phyloP scores from a whole-genome alignment of 1,140 invertebrate species.

The Drosophila arizonae region DNA sequence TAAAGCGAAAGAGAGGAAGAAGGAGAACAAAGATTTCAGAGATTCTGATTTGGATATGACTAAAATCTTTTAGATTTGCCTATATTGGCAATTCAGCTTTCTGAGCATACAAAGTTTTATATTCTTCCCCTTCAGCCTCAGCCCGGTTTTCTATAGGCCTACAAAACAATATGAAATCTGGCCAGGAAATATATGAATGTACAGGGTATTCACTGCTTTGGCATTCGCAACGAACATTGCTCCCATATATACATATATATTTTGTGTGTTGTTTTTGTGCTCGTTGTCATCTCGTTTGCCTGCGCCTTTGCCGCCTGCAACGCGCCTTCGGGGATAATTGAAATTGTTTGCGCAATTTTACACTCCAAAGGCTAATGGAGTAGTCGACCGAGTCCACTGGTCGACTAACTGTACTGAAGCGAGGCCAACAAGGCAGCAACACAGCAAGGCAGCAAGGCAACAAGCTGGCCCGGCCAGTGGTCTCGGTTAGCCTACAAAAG shows the following conservation, averaged over 20 bases:
- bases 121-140: no score
- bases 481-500: conserved; percentile 49
- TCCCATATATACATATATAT: neutral
- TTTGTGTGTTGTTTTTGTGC: conserved; percentile 19
- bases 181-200: no score
- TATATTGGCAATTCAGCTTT: no score
- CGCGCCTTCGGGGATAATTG: conserved; percentile 78
- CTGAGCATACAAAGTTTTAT: no score
- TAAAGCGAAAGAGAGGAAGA: no score
- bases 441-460: conserved; percentile 24
- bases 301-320: conserved; percentile 53
- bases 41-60: no score
- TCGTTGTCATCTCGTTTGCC: conserved; percentile 46
- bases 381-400: conserved; percentile 76
- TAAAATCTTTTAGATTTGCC: no score
- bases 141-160: no score
- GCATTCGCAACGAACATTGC: neutral
- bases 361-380: conserved; percentile 82
- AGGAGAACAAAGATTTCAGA: no score
- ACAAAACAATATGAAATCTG: no score
- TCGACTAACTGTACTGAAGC: conserved; percentile 60
- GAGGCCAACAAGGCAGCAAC: conserved; percentile 22
- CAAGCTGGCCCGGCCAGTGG: conserved; percentile 34
- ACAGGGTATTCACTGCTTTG: neutral
- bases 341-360: conserved; percentile 82